Evolutionary conservation across 2,113 vertebrate genomes (phyloP), one percentile per base, ranked within the genome.

Genomic region (Thamnaconus septentrionalis): DNA sequence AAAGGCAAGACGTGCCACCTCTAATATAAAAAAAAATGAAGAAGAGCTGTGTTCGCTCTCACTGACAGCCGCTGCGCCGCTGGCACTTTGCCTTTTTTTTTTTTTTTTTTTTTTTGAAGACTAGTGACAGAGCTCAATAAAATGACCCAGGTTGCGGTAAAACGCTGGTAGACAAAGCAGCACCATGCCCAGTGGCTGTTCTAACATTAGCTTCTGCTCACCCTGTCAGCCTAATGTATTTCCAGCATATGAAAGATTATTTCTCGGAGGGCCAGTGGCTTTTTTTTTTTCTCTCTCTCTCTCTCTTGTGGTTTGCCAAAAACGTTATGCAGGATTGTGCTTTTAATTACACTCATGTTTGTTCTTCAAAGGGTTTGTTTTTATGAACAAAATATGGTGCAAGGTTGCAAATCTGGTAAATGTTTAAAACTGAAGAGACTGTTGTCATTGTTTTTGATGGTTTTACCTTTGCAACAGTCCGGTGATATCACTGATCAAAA

Each of bases 181-280:
- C 79, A 5, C 53, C 56, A n/a, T 67, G 79, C 83, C 84, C 69
- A 4, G 48, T 42, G 53, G 85, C 82, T 49, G 54, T 5, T 73
- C 82, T 84, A 59, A 40, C 75, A 75, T 79, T 76, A 77, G 71
- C 82, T 75, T 73, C 67, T 69, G 61, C 68, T 59, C 64, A 53
- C 81, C 77, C 73, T 78, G 80, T 86, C 83, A 73, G 73, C 69
- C 62, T 88, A 87, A 89, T 90, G 82, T 76, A 62, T 85, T 79
- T 85, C 83, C 81, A 79, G 86, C 81, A 87, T 54, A 44, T 63
- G 68, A 61, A 71, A 65, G 56, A 65, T 46, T 84, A 80, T 78
- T 78, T 76, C 58, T 59, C 11, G 39, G 65, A 71, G 69, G 60
- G 69, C 59, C 59, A 66, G 56, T 61, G 4, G 2, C 8, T 11